Evolutionary conservation across 2,888 invertebrate species (phyloP).

Genomic region (Tillus elongatus): DNA sequence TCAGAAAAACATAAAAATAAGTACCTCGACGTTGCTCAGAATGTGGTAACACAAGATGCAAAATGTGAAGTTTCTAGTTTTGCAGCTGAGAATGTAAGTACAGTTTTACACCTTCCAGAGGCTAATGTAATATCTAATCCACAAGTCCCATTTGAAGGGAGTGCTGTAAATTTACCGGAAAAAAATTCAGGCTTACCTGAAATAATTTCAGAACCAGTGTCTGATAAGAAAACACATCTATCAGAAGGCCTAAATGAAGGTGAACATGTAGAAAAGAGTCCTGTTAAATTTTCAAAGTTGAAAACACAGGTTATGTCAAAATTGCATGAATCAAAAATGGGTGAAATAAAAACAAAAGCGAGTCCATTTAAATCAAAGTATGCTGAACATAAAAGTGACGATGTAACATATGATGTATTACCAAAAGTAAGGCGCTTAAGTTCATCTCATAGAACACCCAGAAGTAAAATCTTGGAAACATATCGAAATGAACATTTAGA

Average conservation of each 20-base stretch:
- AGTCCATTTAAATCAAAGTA: too few relatives aligned
- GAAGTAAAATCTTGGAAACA: conserved; percentile 17
- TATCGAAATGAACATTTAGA: conserved; percentile 12
- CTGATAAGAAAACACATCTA: neutral
- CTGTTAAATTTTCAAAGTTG: conserved; percentile 25
- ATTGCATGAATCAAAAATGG: too few relatives aligned
- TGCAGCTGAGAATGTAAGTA: neutral
- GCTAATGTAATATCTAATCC: too few relatives aligned
- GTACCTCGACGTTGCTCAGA: conserved; percentile 1
- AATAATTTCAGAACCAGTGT: neutral
- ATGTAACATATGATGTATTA: neutral
- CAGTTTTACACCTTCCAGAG: too few relatives aligned
- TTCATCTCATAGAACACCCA: conserved; percentile 13
- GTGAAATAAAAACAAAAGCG: too few relatives aligned
- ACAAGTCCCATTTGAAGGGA: neutral
- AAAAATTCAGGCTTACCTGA: conserved; percentile 3
- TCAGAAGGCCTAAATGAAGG: too few relatives aligned
- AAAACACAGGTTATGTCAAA: conserved; percentile 34
- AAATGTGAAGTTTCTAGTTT: conserved; percentile 11
- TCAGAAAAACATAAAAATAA: conserved; percentile 3
- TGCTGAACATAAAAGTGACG: too few relatives aligned
- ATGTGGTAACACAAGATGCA: conserved; percentile 9
- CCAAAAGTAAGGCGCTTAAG: neutral
- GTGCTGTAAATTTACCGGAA: neutral
- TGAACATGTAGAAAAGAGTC: conserved; percentile 11